phyloP scores from a whole-genome alignment of 2,797 vertebrate genomes.

The Emys orbicularis region DNA sequence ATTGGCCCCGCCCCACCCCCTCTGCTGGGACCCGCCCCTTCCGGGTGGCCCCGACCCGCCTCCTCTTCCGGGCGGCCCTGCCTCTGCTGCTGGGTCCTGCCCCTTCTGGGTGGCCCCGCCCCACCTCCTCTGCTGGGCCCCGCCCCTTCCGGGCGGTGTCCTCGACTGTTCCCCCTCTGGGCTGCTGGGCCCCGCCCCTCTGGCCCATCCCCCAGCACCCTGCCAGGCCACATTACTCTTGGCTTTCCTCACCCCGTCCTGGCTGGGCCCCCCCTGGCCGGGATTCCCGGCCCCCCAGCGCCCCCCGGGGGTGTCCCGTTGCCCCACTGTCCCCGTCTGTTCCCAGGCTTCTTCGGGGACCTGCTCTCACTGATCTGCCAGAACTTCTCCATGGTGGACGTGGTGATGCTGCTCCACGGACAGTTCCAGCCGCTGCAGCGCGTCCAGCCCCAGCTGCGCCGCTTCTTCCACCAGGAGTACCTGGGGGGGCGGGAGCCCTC shows the following conservation, averaged over 20 bases:
- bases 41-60: not conserved
- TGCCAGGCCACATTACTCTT: not conserved
- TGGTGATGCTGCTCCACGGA: constrained; percentile 93
- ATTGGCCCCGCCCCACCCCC: constrained; percentile 19
- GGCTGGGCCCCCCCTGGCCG: not conserved
- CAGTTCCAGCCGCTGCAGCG: constrained; percentile 92
- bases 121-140: too few relatives aligned
- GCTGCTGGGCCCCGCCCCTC: not conserved
- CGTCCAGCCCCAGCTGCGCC: constrained; percentile 90
- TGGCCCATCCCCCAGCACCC: too few relatives aligned
- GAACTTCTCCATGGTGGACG: constrained; percentile 94
- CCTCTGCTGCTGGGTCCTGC: not conserved
- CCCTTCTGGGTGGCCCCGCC: not conserved
- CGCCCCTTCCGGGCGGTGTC: too few relatives aligned
- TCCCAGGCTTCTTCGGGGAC: constrained; percentile 92
- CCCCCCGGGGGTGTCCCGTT: not conserved
- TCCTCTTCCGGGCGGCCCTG: not conserved
- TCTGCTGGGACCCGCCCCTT: too few relatives aligned
- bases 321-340: not conserved
- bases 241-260: not conserved
- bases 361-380: constrained; percentile 92
- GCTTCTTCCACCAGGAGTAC: constrained; percentile 93
- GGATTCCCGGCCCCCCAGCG: too few relatives aligned
- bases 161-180: too few relatives aligned
- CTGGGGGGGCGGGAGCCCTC: constrained; percentile 90